Conservation (phyloP, 2,113 vertebrate genomes). For the Peucedramus taeniatus region DNA sequence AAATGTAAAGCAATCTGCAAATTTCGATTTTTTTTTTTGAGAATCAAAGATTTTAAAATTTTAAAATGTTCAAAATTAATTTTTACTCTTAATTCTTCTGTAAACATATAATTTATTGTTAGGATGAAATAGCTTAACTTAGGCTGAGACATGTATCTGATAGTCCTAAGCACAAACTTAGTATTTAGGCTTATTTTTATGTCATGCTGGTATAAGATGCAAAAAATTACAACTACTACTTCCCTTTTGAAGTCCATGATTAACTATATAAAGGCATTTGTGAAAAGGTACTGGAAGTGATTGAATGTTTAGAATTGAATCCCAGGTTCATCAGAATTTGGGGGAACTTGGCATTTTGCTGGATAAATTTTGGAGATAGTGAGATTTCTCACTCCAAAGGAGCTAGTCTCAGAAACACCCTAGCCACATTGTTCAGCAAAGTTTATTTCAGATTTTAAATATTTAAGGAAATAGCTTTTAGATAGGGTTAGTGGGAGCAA, state of each 20-base stretch:
- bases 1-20: not conserved
- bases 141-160: accelerated
- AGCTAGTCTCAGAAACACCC: not conserved
- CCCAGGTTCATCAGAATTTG: not conserved
- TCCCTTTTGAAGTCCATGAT: not conserved
- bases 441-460: not conserved
- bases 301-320: not conserved
- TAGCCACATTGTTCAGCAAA: not conserved
- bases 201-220: not conserved
- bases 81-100: not conserved
- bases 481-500: not conserved
- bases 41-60: not conserved
- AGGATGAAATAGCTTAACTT: not conserved
- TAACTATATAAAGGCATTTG: not conserved
- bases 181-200: not conserved
- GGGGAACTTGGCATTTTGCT: not conserved
- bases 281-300: not conserved
- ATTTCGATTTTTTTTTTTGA: not conserved
- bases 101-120: not conserved
- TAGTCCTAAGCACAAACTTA: not conserved
- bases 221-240: not conserved
- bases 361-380: not conserved
- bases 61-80: not conserved
- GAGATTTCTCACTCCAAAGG: not conserved
- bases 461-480: not conserved